Evolutionary conservation across 1,140 invertebrate species (phyloP).

Genomic region (Tetramorium parvispinum): DNA sequence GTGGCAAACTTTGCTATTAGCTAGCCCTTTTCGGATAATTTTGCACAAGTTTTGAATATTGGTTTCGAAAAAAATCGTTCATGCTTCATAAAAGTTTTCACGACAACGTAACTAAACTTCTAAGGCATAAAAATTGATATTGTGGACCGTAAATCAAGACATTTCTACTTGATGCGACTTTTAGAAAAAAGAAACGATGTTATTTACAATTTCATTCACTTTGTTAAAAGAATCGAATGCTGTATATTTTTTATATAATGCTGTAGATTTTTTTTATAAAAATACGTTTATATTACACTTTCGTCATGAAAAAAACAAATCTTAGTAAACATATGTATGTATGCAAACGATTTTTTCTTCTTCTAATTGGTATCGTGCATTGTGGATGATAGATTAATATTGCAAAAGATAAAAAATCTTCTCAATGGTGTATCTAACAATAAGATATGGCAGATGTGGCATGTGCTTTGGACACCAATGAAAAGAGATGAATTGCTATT

Average conservation of each 20-base stretch:
- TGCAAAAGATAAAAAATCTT: background rate
- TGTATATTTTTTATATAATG: background rate
- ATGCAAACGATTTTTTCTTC: background rate
- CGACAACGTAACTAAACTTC: conserved; percentile 8
- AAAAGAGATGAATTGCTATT: too few species aligned
- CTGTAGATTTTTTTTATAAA: background rate
- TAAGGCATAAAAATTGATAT: background rate
- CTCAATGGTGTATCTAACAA: too few species aligned
- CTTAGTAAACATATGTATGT: background rate
- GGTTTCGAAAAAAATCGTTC: conserved; percentile 33
- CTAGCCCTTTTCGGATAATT: conserved; percentile 21
- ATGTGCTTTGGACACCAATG: too few species aligned
- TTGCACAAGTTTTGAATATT: conserved; percentile 24
- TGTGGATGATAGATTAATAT: conserved; percentile 29
- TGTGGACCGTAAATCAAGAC: background rate
- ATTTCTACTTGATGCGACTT: background rate
- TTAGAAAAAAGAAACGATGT: background rate
- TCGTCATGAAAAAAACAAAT: background rate
- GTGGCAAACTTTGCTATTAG: conserved; percentile 43
- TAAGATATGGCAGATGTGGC: too few species aligned
- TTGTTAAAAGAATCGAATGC: background rate
- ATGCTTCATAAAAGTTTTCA: conserved; percentile 4
- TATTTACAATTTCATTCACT: background rate
- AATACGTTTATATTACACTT: background rate
- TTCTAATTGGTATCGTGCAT: background rate